Evolutionary conservation across 1,140 invertebrate species (phyloP).

Genomic region (Euglossa dilemma): DNA sequence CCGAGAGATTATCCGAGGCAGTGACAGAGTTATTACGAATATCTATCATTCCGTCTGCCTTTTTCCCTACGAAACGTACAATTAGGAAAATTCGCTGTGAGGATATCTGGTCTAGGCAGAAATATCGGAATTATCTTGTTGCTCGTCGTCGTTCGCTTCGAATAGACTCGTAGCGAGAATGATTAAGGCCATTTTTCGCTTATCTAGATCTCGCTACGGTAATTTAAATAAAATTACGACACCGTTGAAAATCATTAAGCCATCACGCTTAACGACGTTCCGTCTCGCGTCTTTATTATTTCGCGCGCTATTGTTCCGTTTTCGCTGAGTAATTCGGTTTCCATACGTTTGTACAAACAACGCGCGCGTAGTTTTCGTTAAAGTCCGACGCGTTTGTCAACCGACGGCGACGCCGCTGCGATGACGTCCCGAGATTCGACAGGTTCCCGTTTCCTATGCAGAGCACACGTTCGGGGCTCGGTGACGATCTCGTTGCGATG

Average conservation of each 20-base stretch:
- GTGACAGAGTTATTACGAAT: too few species aligned
- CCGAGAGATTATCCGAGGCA: too few species aligned
- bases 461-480: too few species aligned
- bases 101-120: background rate
- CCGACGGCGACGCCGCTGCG: too few species aligned
- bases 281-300: too few species aligned
- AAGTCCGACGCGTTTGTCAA: constrained; percentile 3
- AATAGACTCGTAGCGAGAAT: background rate
- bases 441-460: too few species aligned
- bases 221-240: background rate
- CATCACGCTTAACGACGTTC: too few species aligned
- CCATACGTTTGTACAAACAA: background rate
- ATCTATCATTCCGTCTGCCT: too few species aligned
- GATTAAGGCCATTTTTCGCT: background rate
- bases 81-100: too few species aligned
- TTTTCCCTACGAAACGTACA: too few species aligned
- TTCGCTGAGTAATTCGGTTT: constrained; percentile 21
- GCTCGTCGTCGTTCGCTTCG: background rate
- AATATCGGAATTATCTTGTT: background rate
- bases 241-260: background rate
- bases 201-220: background rate
- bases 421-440: too few species aligned
- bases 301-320: background rate
- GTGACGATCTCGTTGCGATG: too few species aligned
- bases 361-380: background rate